Base-by-base conservation (phyloP, 1,140 invertebrate genomes). In the Schlechtendalia chinensis region DNA sequence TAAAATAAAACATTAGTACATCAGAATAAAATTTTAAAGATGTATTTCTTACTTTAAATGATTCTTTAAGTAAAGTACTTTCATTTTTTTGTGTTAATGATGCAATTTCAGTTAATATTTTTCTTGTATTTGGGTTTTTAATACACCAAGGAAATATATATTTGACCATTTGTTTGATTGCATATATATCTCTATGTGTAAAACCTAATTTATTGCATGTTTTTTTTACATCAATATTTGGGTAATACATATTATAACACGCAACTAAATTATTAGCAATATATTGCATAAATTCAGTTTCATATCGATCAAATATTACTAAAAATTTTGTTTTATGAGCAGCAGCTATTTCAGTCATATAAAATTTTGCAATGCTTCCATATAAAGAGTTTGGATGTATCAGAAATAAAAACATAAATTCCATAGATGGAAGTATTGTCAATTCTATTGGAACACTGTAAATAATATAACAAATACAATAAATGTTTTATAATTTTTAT, bases 281-380 rank as follows among this genome's bases (percentile, higher is more conserved):
- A 47, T 83, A 82, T 53, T 83, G 81, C 72, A 69, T 82, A 2
- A 84, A 65, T 75, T 83, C 82, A 74, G 81, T 81, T 72, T 83
- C 82, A 80, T 82, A 84, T 10, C 82, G 82, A 79, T 80, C 77
- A 81, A 82, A 84, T 19, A 84, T 53, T 47, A 82, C 81, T 56
- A 80, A 65, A 32, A 83, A 67, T 39, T 72, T 82, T 32, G 81
- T 65, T 61, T 83, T 82, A 59, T 83, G 83, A 22, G 82, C 82
- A 32, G 80, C 61, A 19, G 83, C 83, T 16, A 84, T 83, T 80
- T 82, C 81, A 50, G 80, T 81, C 27, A 84, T 61, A 79, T 83
- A 82, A 50, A 82, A 59, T 45, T 82, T 82, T 45, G 72, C 83
- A 17, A 82, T 19, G n/a, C n/a, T 67, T 24, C 53, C 29, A 27